Percentiles rank a stretch among this genome's conserved stretches.
Evolutionary conservation across 2,888 invertebrate species (phyloP).

Genomic region (Agriopis marginaria): DNA sequence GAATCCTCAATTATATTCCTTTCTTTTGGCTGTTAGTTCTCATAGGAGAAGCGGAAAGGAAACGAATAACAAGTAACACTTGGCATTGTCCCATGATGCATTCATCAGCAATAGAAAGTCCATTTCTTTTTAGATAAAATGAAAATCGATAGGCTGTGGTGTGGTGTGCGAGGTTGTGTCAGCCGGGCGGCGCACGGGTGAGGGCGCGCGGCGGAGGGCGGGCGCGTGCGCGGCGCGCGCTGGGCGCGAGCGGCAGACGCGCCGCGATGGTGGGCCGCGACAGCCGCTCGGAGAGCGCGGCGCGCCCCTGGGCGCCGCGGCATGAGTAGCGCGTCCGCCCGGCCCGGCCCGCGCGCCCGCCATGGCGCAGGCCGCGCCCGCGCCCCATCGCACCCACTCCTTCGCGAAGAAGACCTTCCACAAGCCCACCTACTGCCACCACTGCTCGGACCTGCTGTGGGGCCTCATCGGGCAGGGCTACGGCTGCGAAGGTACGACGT

Average conservation of each 20-base stretch:
- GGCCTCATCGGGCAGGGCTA: slow-evolving; percentile 99
- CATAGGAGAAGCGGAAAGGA: background rate
- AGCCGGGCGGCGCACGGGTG: slow-evolving; percentile 35
- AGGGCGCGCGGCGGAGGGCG: slow-evolving; percentile 51
- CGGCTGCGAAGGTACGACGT: slow-evolving; percentile 98
- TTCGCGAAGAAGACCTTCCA: slow-evolving; percentile 99
- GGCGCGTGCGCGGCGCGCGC: slow-evolving; percentile 57
- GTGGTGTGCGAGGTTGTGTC: slow-evolving; percentile 47
- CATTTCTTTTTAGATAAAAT: slow-evolving; percentile 50
- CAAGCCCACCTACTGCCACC: slow-evolving; percentile 99
- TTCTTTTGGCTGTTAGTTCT: background rate
- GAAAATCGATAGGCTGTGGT: slow-evolving; percentile 62
- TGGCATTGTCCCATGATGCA: slow-evolving; percentile 29
- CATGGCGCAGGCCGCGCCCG: slow-evolving; percentile 87
- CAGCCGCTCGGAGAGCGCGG: slow-evolving; percentile 86
- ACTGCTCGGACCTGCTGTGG: slow-evolving; percentile 99
- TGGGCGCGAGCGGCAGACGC: slow-evolving; percentile 80
- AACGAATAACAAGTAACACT: background rate
- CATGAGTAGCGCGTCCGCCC: slow-evolving; percentile 84
- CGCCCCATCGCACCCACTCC: slow-evolving; percentile 93
- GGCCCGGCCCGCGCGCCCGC: slow-evolving; percentile 85
- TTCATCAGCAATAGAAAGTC: slow-evolving; percentile 30
- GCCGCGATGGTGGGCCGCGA: slow-evolving; percentile 86
- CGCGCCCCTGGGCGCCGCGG: slow-evolving; percentile 86
- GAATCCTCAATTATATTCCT: background rate